A percentile compares a stretch with the other conserved stretches of the same genome.
Conservation (phyloP, 2,113 vertebrate genomes). For the Phyllopteryx taeniolatus region DNA sequence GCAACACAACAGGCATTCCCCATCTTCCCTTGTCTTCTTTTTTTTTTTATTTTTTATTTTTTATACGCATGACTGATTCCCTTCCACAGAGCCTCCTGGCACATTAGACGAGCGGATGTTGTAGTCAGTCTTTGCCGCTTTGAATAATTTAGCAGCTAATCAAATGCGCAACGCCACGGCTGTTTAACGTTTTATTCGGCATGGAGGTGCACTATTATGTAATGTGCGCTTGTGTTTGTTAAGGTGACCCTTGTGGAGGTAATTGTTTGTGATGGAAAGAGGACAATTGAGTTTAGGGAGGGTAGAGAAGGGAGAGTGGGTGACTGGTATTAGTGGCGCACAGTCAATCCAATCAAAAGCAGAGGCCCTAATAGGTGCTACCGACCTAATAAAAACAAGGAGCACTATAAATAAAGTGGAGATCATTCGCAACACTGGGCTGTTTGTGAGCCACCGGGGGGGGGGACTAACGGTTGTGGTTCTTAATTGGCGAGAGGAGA, state of each 20-base stretch:
- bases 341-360: constrained; percentile 42
- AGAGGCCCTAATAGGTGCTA: constrained; percentile 25
- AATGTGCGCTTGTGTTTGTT: neutral
- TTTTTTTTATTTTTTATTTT: constrained; percentile 16
- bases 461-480: constrained; percentile 25
- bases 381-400: neutral
- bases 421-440: constrained; percentile 24
- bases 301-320: constrained; percentile 35
- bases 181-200: constrained; percentile 1
- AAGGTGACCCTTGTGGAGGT: constrained; percentile 5
- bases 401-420: constrained; percentile 36
- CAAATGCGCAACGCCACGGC: neutral
- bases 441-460: constrained; percentile 26
- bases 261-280: constrained; percentile 29
- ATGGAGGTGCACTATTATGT: neutral
- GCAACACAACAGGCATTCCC: constrained; percentile 45
- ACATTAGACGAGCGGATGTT: constrained; percentile 4
- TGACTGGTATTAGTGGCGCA: constrained; percentile 33
- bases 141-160: constrained; percentile 7
- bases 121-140: neutral
- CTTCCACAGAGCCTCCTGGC: constrained; percentile 22
- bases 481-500: constrained; percentile 40
- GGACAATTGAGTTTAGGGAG: constrained; percentile 40
- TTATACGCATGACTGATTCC: constrained; percentile 35
- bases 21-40: constrained; percentile 24